Base-by-base conservation (phyloP, 2,797 vertebrate genomes). In the Protosalanx chinensis region DNA sequence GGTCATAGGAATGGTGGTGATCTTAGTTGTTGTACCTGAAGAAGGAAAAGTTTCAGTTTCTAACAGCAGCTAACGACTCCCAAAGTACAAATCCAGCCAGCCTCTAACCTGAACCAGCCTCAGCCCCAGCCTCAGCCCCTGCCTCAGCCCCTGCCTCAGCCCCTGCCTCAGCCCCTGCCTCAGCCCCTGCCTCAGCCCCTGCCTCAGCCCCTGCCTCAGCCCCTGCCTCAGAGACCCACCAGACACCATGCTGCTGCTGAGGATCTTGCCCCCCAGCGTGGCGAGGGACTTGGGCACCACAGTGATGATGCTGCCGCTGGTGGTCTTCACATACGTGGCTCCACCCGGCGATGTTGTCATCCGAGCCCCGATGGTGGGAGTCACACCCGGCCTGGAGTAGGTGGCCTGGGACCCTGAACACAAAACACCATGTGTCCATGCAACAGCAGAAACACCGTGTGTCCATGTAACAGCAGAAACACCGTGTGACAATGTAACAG, bases 1-100 rank as follows among this genome's bases (percentile, higher is more conserved):
- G 6, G 94, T 97, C 96, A 99, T 98, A 70, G 98, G 98, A 81
- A 99, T 99, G 73, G 98, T 98, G 76, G 97, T 99, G 89, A 99
- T 99, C 92, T 99, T 99, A 1, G 98, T 98, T 1, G 97, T 98
- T 0, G 97, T 98, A 76, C 98, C 98, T 68, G 3, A 13, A 46
- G 41, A 46, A 46, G 10, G 41, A 12, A 46, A 46, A 13, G 12
- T 8, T 46, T 46, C 41, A 46, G 41, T 46, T 46, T 46, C 7
- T 46, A 46, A 46, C 41, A 46, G 41, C 41, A 12, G 41, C 10
- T 46, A 46, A 46, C 3, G 10, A 46, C 41, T 46, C 41, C 41
- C 12, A 3, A 3, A 3, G 41, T 46, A 46, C 41, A 46, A 8
- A 46, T 13, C 41, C 10, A 46, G 2, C 41, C 41, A 10, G 10